Evolutionary conservation across 2,888 invertebrate species (phyloP), one percentile per base, ranked within the genome.

Genomic region (Bursaphelenchus okinawaensis): DNA sequence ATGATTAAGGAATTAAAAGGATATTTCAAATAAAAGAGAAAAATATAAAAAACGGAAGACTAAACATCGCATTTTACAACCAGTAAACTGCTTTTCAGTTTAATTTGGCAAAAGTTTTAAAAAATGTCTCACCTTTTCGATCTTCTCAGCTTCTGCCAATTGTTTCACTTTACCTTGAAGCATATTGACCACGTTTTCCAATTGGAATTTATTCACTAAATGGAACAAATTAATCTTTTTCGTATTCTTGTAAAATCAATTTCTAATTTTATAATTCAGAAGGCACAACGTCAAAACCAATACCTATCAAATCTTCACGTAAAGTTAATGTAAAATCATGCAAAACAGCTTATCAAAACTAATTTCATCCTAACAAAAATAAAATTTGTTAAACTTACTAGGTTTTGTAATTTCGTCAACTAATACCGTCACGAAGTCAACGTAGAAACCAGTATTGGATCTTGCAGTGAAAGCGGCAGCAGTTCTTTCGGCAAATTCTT

Each of bases 201-300:
- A 56, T 66, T 66, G 66, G 29, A 65, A 52, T 40, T 66, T 66
- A 24, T 19, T 65, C 63, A 66, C 66, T 66, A 23, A 66, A 65
- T 19, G 26, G 7, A 24, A 16, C 22, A 60, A 40, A 40, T 29
- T n/a, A n/a, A n/a, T n/a, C n/a, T n/a, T n/a, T n/a, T n/a, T n/a
- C n/a, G n/a, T n/a, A n/a, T n/a, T n/a, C n/a, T n/a, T n/a, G n/a
- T n/a, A n/a, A n/a, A n/a, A n/a, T n/a, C n/a, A n/a, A n/a, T n/a
- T n/a, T n/a, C n/a, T n/a, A n/a, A n/a, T n/a, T n/a, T n/a, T n/a
- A n/a, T n/a, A n/a, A n/a, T n/a, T n/a, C n/a, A n/a, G n/a, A n/a
- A n/a, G n/a, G n/a, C n/a, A n/a, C n/a, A n/a, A n/a, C n/a, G n/a
- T n/a, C n/a, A n/a, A n/a, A n/a, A n/a, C n/a, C n/a, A n/a, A n/a